Evolutionary conservation across 2,113 vertebrate species (phyloP), one percentile per base, ranked within the genome.

Genomic region (Misgurnus mizolepis): DNA sequence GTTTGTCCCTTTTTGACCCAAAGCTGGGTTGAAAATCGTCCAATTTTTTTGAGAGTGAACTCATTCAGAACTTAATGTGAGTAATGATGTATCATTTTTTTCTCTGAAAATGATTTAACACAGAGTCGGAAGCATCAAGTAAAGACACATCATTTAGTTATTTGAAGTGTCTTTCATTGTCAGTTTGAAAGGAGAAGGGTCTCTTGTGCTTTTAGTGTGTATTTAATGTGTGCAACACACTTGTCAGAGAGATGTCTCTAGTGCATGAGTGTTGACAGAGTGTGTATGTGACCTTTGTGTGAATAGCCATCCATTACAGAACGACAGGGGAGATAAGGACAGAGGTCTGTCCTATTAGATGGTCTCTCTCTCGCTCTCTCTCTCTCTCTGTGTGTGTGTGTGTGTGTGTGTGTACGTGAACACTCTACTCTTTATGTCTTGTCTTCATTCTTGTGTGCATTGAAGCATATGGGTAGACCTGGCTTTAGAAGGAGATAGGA

Each of bases 371-470:
- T 45, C 43, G 5, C 43, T 45, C 43, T 45, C 43, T 45, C 43
- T 45, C 2, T 45, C 43, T 45, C 43, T 45, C 43, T 45, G 62
- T 60, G 58, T 75, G 79, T 68, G 47, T 77, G 73, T 76, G 27
- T 79, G 66, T 76, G 60, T 75, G 78, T 65, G 66, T 67, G 78
- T 60, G 55, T 70, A 79, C 12, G 62, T 60, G 67, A 62, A 67
- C 61, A 89, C 87, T 89, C 73, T 11, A 47, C 85, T 86, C 67
- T 87, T 89, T 64, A 66, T 75, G 73, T 75, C 73, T 75, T 64
- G 58, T 53, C 50, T 75, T 75, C 90, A 93, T 93, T 93, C 92
- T 89, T 91, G 39, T 84, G 89, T 86, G 89, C 90, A 89, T 84
- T 90, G 87, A 88, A 90, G 87, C 88, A 86, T 89, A 85, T 74